These are phyloP conservation scores for Hemiprocne comata DNA, from an alignment of 2,113 vertebrate species.

Conservation along the genomic window DNA sequence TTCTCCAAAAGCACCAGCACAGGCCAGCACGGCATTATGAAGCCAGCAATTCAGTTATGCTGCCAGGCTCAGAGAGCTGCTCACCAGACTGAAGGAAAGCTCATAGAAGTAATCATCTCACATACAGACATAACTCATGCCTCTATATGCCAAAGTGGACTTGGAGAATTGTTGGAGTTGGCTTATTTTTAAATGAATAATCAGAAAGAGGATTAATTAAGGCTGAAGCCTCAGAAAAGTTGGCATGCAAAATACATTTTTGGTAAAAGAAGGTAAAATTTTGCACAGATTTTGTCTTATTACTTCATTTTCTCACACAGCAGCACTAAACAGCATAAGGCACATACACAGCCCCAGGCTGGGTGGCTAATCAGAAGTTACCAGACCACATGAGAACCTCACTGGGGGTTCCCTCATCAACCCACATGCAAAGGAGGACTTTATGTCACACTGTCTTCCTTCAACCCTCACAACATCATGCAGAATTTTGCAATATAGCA, in stretches of 20 bases:
- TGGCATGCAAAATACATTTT: neutral
- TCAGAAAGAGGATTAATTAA: neutral
- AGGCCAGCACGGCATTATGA: neutral
- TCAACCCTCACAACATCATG: neutral
- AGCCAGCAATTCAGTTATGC: neutral
- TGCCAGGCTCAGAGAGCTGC: neutral
- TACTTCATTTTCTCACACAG: neutral
- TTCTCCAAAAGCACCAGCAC: neutral
- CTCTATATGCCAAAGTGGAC: neutral
- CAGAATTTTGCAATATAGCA: neutral
- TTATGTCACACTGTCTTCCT: rapidly evolving
- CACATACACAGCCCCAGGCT: neutral
- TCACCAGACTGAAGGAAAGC: neutral
- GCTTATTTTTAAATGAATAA: neutral
- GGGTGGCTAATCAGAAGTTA: neutral
- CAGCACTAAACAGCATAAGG: neutral
- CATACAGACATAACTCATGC: neutral
- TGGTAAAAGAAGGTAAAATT: neutral
- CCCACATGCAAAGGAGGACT: neutral
- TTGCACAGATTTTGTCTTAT: neutral
- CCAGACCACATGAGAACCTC: neutral
- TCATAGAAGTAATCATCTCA: neutral
- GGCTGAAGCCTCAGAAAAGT: neutral
- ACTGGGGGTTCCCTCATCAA: neutral
- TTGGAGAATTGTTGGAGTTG: neutral